phyloP scores from a whole-genome alignment of 2,113 vertebrate genomes.

The Phodopus roborovskii region DNA sequence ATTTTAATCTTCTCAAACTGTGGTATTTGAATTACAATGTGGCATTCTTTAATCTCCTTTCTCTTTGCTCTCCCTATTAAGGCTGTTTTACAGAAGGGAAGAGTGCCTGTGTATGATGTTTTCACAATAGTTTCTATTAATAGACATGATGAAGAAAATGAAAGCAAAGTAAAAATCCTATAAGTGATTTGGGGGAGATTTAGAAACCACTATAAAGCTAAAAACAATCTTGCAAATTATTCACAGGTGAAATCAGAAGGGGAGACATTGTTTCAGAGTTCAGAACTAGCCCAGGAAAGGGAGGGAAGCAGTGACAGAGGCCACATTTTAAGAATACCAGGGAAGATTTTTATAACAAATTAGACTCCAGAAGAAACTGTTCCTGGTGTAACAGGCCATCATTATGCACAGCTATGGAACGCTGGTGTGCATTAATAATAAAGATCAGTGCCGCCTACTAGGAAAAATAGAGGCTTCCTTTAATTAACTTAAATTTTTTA shows the following conservation, averaged over 20 bases:
- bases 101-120: slow-evolving; percentile 50
- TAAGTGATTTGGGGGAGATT: slow-evolving; percentile 71
- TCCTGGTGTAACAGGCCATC: slow-evolving; percentile 85
- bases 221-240: slow-evolving; percentile 87
- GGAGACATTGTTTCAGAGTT: slow-evolving; percentile 81
- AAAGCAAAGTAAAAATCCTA: slow-evolving; percentile 72
- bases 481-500: slow-evolving; percentile 91
- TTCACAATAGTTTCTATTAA: slow-evolving; percentile 69
- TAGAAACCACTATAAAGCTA: slow-evolving; percentile 70
- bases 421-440: slow-evolving; percentile 89
- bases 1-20: slow-evolving; percentile 42
- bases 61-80: background rate
- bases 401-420: slow-evolving; percentile 86
- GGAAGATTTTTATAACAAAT: slow-evolving; percentile 90
- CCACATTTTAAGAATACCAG: slow-evolving; percentile 86
- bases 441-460: slow-evolving; percentile 90
- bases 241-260: slow-evolving; percentile 85
- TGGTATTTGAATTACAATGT: slow-evolving; percentile 54
- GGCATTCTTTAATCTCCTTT: slow-evolving; percentile 22
- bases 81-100: background rate
- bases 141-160: slow-evolving; percentile 64
- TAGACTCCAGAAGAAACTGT: slow-evolving; percentile 85
- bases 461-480: slow-evolving; percentile 88
- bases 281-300: slow-evolving; percentile 83
- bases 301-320: slow-evolving; percentile 83